phyloP scores from a whole-genome alignment of 2,888 invertebrate genomes.

The Euplagia quadripunctaria region DNA sequence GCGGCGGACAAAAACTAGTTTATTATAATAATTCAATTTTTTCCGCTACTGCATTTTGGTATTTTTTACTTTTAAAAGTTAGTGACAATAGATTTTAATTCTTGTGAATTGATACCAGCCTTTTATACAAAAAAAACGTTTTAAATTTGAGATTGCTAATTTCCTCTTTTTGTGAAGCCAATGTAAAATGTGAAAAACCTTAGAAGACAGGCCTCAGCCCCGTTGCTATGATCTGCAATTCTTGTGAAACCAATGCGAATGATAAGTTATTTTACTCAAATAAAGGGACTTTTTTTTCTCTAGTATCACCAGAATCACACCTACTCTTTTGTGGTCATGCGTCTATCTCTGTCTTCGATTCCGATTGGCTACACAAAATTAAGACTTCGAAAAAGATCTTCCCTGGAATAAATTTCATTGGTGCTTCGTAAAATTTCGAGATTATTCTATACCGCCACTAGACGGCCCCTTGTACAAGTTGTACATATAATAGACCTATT shows the following conservation, averaged over 20 bases:
- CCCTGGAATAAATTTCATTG: slow-evolving; percentile 58
- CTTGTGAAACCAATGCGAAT: neutral
- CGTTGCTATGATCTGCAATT: too few relatives aligned
- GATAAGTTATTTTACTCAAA: slow-evolving; percentile 18
- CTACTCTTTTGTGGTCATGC: slow-evolving; percentile 43
- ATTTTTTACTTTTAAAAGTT: too few relatives aligned
- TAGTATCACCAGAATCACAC: slow-evolving; percentile 39
- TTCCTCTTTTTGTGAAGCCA: neutral
- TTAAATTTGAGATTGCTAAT: too few relatives aligned
- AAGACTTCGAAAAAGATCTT: slow-evolving; percentile 64
- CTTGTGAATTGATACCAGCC: too few relatives aligned
- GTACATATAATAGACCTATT: too few relatives aligned
- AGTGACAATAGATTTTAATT: too few relatives aligned
- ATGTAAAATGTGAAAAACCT: neutral
- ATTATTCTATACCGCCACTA: slow-evolving; percentile 68
- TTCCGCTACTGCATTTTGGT: too few relatives aligned
- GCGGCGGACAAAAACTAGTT: too few relatives aligned
- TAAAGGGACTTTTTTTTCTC: slow-evolving; percentile 38
- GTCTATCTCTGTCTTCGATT: slow-evolving; percentile 45
- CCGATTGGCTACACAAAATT: slow-evolving; percentile 56
- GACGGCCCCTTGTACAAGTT: too few relatives aligned
- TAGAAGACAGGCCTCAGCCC: neutral
- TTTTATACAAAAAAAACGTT: too few relatives aligned
- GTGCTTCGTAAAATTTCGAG: slow-evolving; percentile 59
- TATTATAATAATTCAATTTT: too few relatives aligned